A percentile compares a stretch with the other conserved stretches of the same genome.
Evolutionary conservation across 2,797 vertebrate genomes (phyloP).

Genomic region (Rhodeus uyekii): DNA sequence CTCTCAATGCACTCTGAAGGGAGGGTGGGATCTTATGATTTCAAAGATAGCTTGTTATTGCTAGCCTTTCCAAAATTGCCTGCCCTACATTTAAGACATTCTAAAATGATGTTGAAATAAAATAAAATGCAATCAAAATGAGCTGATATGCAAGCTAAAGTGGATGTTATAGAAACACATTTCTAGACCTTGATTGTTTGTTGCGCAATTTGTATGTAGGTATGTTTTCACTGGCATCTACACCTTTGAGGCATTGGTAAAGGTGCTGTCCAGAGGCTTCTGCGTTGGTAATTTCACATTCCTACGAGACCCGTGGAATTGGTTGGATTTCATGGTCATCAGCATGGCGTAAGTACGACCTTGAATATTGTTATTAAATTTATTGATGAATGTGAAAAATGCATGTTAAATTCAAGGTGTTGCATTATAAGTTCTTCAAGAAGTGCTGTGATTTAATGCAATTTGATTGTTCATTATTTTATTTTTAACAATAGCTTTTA

Average conservation of each 20-base stretch:
- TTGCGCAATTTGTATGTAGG: slow-evolving; percentile 67
- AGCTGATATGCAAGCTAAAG: background rate
- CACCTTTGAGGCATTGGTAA: slow-evolving; percentile 89
- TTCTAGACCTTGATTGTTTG: background rate
- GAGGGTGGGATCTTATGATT: too few species aligned
- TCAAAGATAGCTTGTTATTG: too few species aligned
- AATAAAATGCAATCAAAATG: background rate
- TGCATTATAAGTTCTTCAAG: background rate
- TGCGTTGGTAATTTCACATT: slow-evolving; percentile 91
- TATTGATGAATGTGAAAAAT: background rate
- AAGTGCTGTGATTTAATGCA: background rate
- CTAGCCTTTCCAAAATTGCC: too few species aligned
- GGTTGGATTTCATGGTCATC: slow-evolving; percentile 98
- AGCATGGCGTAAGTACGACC: slow-evolving; percentile 88
- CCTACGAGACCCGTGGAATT: slow-evolving; percentile 96
- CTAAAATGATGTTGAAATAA: background rate
- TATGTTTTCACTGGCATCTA: slow-evolving; percentile 94
- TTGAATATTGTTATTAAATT: background rate
- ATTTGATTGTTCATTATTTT: background rate
- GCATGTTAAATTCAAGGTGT: background rate
- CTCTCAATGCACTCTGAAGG: too few species aligned
- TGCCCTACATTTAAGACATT: too few species aligned
- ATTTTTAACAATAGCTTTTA: slow-evolving; percentile 16
- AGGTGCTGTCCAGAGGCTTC: slow-evolving; percentile 90
- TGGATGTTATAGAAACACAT: background rate